Conservation (phyloP, 2,113 vertebrate species). For the Proterorhinus semilunaris region DNA sequence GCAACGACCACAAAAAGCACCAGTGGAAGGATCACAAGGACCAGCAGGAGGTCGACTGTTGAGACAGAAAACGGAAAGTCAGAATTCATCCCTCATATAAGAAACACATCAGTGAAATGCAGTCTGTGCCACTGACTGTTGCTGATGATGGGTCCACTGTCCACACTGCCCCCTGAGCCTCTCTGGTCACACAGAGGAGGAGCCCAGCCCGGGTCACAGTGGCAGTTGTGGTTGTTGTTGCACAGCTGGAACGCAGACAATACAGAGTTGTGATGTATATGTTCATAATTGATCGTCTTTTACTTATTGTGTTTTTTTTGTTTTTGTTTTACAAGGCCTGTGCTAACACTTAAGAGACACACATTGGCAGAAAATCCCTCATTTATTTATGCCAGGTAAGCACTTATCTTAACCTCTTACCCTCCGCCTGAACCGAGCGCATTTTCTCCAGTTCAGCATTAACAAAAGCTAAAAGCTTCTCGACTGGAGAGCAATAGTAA, state of each 20-base stretch:
- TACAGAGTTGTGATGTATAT: neutral
- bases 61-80: neutral
- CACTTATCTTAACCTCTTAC: too few species aligned
- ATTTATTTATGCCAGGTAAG: too few species aligned
- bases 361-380: too few species aligned
- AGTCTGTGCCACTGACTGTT: constrained; percentile 57
- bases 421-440: too few species aligned
- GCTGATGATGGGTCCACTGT: constrained; percentile 85
- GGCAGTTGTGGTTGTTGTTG: constrained; percentile 97
- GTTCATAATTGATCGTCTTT: neutral
- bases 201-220: constrained; percentile 87
- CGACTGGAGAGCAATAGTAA: too few species aligned
- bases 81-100: neutral
- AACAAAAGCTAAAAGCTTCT: too few species aligned
- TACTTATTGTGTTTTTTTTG: neutral
- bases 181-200: constrained; percentile 83
- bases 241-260: constrained; percentile 78
- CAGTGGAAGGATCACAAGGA: constrained; percentile 58
- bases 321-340: too few species aligned
- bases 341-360: too few species aligned
- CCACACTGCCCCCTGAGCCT: constrained; percentile 88
- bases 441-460: too few species aligned
- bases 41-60: constrained; percentile 53
- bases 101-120: neutral
- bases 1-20: constrained; percentile 52